Evolutionary conservation across 2,113 vertebrate genomes (phyloP), one percentile per base, ranked within the genome.

Genomic region (Hippocampus mohnikei): DNA sequence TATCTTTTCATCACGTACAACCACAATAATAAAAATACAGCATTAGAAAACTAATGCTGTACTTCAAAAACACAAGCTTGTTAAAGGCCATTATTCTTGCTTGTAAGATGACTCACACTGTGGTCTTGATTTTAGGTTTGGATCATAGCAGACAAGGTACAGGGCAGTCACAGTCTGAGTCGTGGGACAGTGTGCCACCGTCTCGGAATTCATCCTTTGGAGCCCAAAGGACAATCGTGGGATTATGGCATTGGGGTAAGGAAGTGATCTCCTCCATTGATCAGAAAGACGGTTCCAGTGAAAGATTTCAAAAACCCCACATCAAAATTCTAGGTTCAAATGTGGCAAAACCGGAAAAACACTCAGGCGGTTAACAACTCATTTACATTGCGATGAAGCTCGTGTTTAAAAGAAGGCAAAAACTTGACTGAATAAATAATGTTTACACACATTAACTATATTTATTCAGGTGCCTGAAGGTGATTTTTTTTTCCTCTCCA

Each of bases 221-320:
- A 95, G 37, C 95, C 96, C 0, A 95, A 93, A 69, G 97, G 97
- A 41, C 91, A 92, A 69, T 91, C 94, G 0, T 99, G 97, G 96
- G 97, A 99, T 84, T 98, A 98, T 0, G 97, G 97, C 2, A 99
- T 99, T 1, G 97, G 97, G 93, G 97, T 99, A 75, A 94, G 94
- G 40, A 66, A 44, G 8, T 21, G 37, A n/a, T 65, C 7, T 70
- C 12, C 37, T 40, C 23, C 21, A 48, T 21, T 37, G 1, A 27
- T 27, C 18, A 15, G 10, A 42, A 42, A n/a, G 20, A 42, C 21
- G 21, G 18, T 15, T 62, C 2, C 33, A 33, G 10, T 12, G 5
- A 12, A 15, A 10, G 33, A 40, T 37, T 21, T 41, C 0, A 62
- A 12, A 1, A 60, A 60, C 16, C 58, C 27, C 33, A 60, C 15